These are phyloP conservation scores for Glomeris maerens DNA, from an alignment of 1,140 invertebrate species.

Conservation along the genomic window DNA sequence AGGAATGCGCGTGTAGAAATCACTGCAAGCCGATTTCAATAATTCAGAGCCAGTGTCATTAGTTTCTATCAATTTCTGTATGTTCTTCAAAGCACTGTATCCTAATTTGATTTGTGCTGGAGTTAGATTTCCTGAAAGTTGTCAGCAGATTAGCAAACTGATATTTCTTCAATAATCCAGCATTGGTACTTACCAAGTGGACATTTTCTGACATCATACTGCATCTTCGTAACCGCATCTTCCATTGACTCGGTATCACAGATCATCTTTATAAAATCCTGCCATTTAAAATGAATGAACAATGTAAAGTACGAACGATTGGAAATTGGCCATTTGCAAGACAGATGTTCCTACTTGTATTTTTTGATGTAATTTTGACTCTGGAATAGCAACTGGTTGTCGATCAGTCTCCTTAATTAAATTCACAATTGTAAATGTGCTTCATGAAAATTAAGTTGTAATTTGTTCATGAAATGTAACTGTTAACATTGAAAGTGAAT, in stretches of 20 bases:
- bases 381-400: slow-evolving; percentile 3
- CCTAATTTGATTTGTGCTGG: slow-evolving; percentile 39
- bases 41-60: slow-evolving; percentile 10
- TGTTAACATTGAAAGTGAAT: too few species aligned
- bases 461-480: too few species aligned
- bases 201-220: slow-evolving; percentile 27
- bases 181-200: slow-evolving; percentile 22
- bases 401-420: too few species aligned
- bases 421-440: too few species aligned
- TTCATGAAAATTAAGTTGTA: too few species aligned
- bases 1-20: slow-evolving; percentile 44
- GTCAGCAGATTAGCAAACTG: background rate
- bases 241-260: slow-evolving; percentile 43
- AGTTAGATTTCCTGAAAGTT: slow-evolving; percentile 35
- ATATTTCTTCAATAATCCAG: background rate
- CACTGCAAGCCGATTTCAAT: slow-evolving; percentile 35
- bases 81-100: slow-evolving; percentile 36
- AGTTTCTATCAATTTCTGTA: slow-evolving; percentile 29
- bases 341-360: too few species aligned
- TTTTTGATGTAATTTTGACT: slow-evolving; percentile 25
- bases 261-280: slow-evolving; percentile 38
- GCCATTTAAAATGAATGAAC: slow-evolving; percentile 21
- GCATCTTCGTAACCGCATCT: slow-evolving; percentile 36
- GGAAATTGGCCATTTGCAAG: background rate
- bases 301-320: too few species aligned